Evolutionary conservation across 2,888 invertebrate species (phyloP), one percentile per base, ranked within the genome.

Genomic region (Drosophila melanocephala): DNA sequence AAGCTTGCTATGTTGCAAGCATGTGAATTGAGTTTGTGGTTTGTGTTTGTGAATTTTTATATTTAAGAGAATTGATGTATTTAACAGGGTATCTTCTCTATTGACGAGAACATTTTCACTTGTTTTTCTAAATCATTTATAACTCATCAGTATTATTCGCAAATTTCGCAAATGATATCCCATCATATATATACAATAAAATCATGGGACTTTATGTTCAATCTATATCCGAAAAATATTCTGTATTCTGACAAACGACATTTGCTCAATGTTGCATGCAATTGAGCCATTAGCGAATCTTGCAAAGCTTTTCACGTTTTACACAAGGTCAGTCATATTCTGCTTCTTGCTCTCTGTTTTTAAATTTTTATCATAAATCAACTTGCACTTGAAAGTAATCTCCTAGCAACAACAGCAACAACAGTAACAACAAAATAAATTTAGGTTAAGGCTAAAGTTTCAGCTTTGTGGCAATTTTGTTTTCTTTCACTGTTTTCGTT

Each of bases 361-460:
- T 56, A 51, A 35, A 35, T 37, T 59, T 78, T 75, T 79, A 78
- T 78, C 76, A 79, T 78, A 79, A 78, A 79, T 78, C 79, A 78
- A 78, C 78, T 76, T 81, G 82, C 79, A 74, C 83, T 87, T 87
- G 82, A 87, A 81, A 75, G 70, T 79, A 87, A 84, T 84, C 87
- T 87, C 70, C 75, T 65, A 72, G 50, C 77, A 77, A 70, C 66
- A 61, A 60, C 5, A 52, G 19, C 12, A 35, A 50, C 16, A 53
- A 52, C 22, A 76, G 44, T 72, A 77, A 70, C 64, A 61, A 52
- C 16, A 47, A 56, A 9, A 22, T 44, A 44, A 59, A 85, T 84
- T 82, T 84, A 68, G 85, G 85, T 85, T 88, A 86, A 86, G 89
- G 82, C 75, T 86, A 62, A 86, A 72, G 73, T 74, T 69, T 82